Evolutionary conservation across 1,140 invertebrate genomes (phyloP).

Genomic region (Macrosteles quadrilineatus): DNA sequence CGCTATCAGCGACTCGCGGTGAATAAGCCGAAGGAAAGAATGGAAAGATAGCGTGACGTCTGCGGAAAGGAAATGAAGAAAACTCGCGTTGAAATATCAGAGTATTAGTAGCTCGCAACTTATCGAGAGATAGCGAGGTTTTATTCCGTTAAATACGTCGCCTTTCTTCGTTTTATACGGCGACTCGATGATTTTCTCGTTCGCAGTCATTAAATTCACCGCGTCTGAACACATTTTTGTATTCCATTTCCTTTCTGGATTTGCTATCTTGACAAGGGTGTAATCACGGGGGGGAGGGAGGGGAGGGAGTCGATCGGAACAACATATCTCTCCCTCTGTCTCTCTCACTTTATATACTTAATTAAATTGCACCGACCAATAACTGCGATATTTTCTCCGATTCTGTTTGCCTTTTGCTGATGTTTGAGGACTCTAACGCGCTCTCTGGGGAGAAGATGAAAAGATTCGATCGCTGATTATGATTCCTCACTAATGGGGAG

Average conservation of each 20-base stretch:
- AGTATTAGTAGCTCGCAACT: slow-evolving; percentile 33
- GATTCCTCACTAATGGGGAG: no score
- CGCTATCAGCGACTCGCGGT: slow-evolving; percentile 2
- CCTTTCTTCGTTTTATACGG: slow-evolving; percentile 34
- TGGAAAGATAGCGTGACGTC: slow-evolving; percentile 34
- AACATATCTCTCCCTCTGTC: not conserved
- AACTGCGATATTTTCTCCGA: slow-evolving; percentile 7
- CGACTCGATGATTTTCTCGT: slow-evolving; percentile 28
- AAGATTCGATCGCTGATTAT: not conserved
- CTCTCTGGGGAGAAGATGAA: slow-evolving; percentile 15
- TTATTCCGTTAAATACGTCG: slow-evolving; percentile 35
- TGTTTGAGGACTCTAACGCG: slow-evolving; percentile 12
- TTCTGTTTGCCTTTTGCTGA: not conserved
- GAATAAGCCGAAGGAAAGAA: slow-evolving; percentile 30
- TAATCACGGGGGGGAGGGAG: slow-evolving; percentile 21
- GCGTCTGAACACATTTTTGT: slow-evolving; percentile 33
- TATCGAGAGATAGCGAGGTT: slow-evolving; percentile 31
- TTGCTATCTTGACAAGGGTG: slow-evolving; percentile 30
- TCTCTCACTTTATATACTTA: slow-evolving; percentile 8
- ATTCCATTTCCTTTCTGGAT: slow-evolving; percentile 34
- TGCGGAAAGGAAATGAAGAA: slow-evolving; percentile 36
- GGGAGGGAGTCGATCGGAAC: slow-evolving; percentile 13
- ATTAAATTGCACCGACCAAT: slow-evolving; percentile 22
- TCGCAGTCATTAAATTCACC: slow-evolving; percentile 32
- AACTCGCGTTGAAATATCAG: slow-evolving; percentile 30